phyloP scores from a whole-genome alignment of 2,113 vertebrate genomes.

The Arenaria interpres region DNA sequence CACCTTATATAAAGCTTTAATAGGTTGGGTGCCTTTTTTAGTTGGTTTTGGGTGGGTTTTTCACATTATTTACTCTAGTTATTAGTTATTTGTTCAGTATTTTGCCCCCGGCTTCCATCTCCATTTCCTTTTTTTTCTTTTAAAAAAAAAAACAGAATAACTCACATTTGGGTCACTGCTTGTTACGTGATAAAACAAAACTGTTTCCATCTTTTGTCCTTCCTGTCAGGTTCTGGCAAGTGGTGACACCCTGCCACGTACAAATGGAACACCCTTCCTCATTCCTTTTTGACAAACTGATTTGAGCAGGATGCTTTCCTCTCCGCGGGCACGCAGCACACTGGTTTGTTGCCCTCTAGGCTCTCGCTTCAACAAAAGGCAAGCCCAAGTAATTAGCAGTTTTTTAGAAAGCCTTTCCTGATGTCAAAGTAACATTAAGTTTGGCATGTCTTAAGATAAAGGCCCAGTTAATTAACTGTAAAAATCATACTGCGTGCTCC shows the following conservation, averaged over 20 bases:
- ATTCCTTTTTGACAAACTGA: not conserved
- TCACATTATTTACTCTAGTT: not conserved
- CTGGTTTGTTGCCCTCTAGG: not conserved
- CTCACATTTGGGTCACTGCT: not conserved
- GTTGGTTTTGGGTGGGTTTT: not conserved
- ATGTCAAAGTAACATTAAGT: not conserved
- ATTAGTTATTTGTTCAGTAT: not conserved
- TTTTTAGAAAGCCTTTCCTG: not conserved
- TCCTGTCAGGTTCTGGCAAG: not conserved
- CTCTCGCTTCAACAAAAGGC: not conserved
- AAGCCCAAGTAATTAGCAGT: not conserved
- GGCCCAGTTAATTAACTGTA: not conserved
- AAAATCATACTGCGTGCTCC: not conserved
- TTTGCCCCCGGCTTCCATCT: accelerated
- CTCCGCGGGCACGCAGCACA: not conserved
- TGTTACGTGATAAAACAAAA: not conserved
- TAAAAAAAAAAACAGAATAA: not conserved
- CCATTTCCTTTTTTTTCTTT: not conserved
- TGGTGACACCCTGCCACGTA: not conserved
- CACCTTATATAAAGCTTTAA: not conserved
- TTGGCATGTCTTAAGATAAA: not conserved
- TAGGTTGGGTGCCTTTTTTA: not conserved
- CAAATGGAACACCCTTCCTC: not conserved
- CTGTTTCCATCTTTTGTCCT: not conserved
- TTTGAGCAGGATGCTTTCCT: accelerated